Conservation (phyloP, 2,113 vertebrate genomes). For the Strigops habroptila region DNA sequence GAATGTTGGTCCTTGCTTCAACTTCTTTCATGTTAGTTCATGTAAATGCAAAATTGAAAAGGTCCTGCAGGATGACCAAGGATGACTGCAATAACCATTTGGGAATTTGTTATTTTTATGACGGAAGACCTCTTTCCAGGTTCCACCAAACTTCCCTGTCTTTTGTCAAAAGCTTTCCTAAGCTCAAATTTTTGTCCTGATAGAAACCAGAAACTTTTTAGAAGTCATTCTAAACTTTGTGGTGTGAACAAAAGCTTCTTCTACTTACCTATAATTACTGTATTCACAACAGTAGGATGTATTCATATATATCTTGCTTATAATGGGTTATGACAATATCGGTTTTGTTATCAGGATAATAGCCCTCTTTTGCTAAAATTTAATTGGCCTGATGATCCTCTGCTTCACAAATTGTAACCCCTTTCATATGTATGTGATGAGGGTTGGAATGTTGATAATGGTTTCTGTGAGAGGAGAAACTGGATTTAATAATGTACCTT, state of each 20-base stretch:
- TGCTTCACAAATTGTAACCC: not conserved
- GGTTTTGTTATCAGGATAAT: not conserved
- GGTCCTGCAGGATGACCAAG: not conserved
- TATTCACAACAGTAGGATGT: not conserved
- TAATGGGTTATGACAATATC: not conserved
- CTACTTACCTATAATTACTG: not conserved
- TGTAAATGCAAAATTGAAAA: not conserved
- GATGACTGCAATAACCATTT: not conserved
- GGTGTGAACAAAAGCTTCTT: not conserved
- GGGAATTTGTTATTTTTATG: not conserved
- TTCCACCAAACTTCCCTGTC: not conserved
- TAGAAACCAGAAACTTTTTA: not conserved
- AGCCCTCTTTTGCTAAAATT: not conserved
- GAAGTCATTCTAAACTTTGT: not conserved
- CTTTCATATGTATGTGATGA: not conserved
- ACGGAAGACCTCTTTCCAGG: not conserved
- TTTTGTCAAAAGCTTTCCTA: not conserved
- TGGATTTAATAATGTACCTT: not conserved
- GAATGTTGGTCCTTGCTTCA: not conserved
- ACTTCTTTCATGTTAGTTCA: not conserved
- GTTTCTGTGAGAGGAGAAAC: not conserved
- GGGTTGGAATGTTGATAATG: not conserved
- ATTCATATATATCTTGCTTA: not conserved
- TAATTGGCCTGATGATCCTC: not conserved
- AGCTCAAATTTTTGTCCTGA: not conserved